Base-by-base conservation (phyloP, 1,140 invertebrate species). In the Drosophila gunungcola region DNA sequence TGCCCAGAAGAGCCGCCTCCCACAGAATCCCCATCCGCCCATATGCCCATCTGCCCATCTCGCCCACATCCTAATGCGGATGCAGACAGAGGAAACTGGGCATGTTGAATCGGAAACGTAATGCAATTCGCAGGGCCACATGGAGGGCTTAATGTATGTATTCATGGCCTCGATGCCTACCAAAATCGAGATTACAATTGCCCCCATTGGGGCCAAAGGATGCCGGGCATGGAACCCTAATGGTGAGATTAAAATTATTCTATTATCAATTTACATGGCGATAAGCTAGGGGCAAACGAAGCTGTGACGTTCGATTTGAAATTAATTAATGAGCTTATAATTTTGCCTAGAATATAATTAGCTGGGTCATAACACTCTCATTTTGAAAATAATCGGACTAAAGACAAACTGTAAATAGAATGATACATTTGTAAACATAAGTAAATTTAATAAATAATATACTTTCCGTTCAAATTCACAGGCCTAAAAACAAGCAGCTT, bases 51-150 rank as follows among this genome's bases (percentile, higher is more conserved):
- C 10, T 10, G 12, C 16, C 5, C 29, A 7, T 32, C 29, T n/a
- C 29, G 11, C n/a, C 27, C 38, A 38, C 34, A 27, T 25, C 32
- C 46, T 48, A 77, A 57, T 74, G 70, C 75, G 62, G 58, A 54
- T 70, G 53, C 73, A 81, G 56, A 45, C 57, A 68, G 55, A 54
- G 72, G 54, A 67, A 67, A 42, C 43, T 41, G 36, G 54, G 21
- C 38, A 62, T 57, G 48, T 54, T 42, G 29, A 63, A 54, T 29
- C 80, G 83, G 78, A 88, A 68, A 75, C 73, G 62, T 78, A 79
- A 79, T 88, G 79, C 80, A 88, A 80, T 89, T 83, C 76, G 62
- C 62, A 49, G 65, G 58, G 41, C 52, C 69, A 79, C 88, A 88
- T 88, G 83, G 79, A 73, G 48, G 65, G 74, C 61, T 83, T 79